Base-by-base conservation (phyloP, 2,888 invertebrate species). In the Autographa pulchrina region DNA sequence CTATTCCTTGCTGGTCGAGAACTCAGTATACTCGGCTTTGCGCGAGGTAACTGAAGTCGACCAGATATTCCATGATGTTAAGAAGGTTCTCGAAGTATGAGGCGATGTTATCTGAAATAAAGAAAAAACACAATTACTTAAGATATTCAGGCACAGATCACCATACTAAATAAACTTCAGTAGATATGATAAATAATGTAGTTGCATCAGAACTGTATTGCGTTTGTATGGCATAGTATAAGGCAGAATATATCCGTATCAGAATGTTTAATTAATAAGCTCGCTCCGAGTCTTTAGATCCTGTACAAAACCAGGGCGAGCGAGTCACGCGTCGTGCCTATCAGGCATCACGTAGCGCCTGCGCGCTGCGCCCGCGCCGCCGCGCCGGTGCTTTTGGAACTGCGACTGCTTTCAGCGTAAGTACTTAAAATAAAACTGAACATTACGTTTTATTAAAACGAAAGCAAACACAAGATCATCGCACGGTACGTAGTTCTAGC, bases 251-350 rank as follows among this genome's bases (percentile, higher is more conserved):
- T 77, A 79, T 86, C 79, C 78, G 81, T 85, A 86, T 86, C 86
- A 85, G 87, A 90, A 93, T 92, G 88, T 87, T 91, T 92, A 93
- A 92, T 92, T 91, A 93, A 91, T 92, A 90, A 91, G 89, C 85
- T 83, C 72, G 86, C 86, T 88, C 80, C 87, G 90, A 90, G 92
- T 86, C 88, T 89, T 88, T 89, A 90, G 88, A 93, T 93, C 93
- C 93, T 93, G 94, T 90, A 92, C 86, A 83, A 90, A 95, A 94
- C 88, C 93, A 92, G 95, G 94, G 93, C 95, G 90, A 92, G 84
- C 94, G 80, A 92, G 95, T 95, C 95, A 95, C 95, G 95, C 90
- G 87, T 89, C 87, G 87, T 85, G 90, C 87, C 88, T 90, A 90
- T 90, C 89, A 89, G 85, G 84, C 90, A 90, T 91, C 90, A 89